phyloP scores from a whole-genome alignment of 2,888 invertebrate genomes.

The Callinectes sapidus region DNA sequence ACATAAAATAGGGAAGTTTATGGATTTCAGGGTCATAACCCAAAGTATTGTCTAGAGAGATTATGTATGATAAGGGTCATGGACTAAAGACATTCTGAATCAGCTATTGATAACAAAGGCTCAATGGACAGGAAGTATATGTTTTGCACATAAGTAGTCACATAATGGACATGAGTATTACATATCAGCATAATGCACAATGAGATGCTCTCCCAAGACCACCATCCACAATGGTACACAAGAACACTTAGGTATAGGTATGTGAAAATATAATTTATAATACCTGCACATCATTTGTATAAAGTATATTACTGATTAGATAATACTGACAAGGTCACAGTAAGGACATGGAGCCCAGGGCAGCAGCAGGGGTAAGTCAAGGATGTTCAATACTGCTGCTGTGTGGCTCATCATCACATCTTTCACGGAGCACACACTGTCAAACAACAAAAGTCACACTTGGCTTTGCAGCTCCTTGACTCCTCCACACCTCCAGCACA shows the following conservation, averaged over 20 bases:
- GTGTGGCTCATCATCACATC: neutral
- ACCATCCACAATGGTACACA: neutral
- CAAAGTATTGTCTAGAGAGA: conserved; percentile 17
- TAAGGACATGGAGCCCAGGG: neutral
- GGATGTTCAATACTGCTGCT: neutral
- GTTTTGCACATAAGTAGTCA: neutral
- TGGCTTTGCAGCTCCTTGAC: neutral
- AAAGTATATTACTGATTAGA: conserved; percentile 24
- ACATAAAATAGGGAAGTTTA: neutral
- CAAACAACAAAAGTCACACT: neutral
- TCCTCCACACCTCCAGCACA: neutral
- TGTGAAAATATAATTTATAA: conserved; percentile 31
- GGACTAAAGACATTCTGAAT: neutral
- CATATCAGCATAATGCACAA: neutral
- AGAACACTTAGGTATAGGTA: conserved; percentile 7
- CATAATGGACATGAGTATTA: conserved; percentile 4
- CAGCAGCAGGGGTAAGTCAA: neutral
- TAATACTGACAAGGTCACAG: conserved; percentile 34
- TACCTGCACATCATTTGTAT: conserved; percentile 36
- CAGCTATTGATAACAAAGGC: neutral
- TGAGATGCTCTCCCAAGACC: neutral
- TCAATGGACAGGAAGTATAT: neutral
- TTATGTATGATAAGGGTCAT: neutral
- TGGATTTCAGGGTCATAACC: neutral
- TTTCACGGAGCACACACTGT: neutral